phyloP scores from a whole-genome alignment of 2,888 invertebrate genomes.

The Pachycephus smyrnensis region DNA sequence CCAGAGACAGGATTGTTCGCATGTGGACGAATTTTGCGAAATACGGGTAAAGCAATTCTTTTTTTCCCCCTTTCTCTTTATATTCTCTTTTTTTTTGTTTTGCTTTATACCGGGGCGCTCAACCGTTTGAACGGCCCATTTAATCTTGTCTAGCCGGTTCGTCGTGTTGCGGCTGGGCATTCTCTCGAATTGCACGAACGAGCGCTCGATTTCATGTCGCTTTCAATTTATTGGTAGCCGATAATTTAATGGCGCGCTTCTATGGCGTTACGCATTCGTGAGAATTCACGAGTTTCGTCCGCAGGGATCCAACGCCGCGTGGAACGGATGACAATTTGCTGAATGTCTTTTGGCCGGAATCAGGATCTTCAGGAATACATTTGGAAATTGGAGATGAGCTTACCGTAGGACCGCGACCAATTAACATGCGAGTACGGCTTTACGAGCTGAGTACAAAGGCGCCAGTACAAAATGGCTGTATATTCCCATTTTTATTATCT shows the following conservation, averaged over 20 bases:
- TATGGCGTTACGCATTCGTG: not conserved
- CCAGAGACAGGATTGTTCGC: slow-evolving; percentile 68
- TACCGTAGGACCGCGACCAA: slow-evolving; percentile 19
- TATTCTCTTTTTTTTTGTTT: not conserved
- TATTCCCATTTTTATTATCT: not conserved
- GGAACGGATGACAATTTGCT: slow-evolving; percentile 10
- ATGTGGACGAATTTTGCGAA: slow-evolving; percentile 76
- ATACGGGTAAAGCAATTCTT: slow-evolving; percentile 24
- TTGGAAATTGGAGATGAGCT: slow-evolving; percentile 28
- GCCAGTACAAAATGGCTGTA: not conserved
- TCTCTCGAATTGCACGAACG: not conserved
- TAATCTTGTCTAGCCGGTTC: not conserved
- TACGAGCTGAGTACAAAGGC: not conserved
- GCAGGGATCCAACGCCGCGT: slow-evolving; percentile 43
- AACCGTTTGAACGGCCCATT: not conserved
- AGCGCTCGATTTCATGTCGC: not conserved
- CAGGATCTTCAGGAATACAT: slow-evolving; percentile 26
- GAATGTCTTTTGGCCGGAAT: slow-evolving; percentile 33
- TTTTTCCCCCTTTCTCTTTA: not conserved
- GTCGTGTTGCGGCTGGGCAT: not conserved
- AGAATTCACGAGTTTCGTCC: slow-evolving; percentile 2
- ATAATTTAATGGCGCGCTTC: not conserved
- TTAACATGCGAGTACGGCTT: not conserved
- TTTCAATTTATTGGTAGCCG: not conserved
- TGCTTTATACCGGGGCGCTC: not conserved